Base-by-base conservation (phyloP, 2,797 vertebrate species). In the Gobionotothen gibberifrons region DNA sequence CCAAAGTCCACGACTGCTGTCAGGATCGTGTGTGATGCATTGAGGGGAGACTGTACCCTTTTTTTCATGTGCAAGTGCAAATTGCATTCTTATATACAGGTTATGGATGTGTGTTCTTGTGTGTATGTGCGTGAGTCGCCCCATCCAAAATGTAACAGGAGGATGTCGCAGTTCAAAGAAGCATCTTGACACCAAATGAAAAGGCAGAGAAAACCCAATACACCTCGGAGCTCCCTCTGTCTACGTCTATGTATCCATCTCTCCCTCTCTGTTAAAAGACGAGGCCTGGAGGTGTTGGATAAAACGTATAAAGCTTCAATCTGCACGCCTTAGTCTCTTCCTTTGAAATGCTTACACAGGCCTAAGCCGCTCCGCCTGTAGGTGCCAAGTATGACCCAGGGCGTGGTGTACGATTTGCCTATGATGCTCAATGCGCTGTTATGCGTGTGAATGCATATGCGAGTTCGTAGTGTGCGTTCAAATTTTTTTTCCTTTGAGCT, bases 341-440 rank as follows among this genome's bases (percentile, higher is more conserved):
- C 82, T 90, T 90, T 90, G 89, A 92, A 88, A 87, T 83, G 47
- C 54, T 86, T 81, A 82, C 64, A 76, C 79, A 85, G 59, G 55
- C 52, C 70, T 84, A 73, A 88, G 76, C 82, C 43, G 44, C 67
- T 78, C 75, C 10, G 62, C 79, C 60, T 64, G 64, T 47, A 58
- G 49, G 74, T 69, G 67, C 60, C 83, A 72, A 84, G 81, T 61
- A 47, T 83, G 75, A 85, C 76, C 71, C 46, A 46, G 72, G 78
- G 72, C 73, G 72, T 53, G 66, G 59, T 13, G 65, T 22, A 13
- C 4, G 29, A 68, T 64, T 42, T 64, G 58, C 26, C 4, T 74
- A 22, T 54, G 16, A 43, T 15, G 17, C 22, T 62, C 39, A 1
- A n/a, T 22, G 29, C 6, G 49, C 57, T 48, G 11, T 29, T 52